A percentile compares a stretch with the other conserved stretches of the same genome.
Conservation (phyloP, 1,140 invertebrate species). For the Diorhabda sublineata region DNA sequence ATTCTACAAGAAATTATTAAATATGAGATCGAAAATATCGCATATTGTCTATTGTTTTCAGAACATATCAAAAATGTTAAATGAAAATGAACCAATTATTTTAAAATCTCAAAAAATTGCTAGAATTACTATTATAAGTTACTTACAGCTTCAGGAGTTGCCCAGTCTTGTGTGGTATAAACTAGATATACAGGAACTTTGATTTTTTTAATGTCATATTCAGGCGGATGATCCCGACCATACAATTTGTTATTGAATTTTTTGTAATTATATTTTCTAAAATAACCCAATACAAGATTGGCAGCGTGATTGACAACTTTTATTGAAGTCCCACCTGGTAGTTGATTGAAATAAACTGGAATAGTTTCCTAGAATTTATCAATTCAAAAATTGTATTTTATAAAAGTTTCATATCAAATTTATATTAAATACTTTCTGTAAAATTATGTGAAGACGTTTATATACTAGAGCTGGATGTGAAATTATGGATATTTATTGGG, state of each 20-base stretch:
- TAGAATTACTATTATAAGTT: not conserved
- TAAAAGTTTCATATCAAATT: too few species aligned
- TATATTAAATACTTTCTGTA: too few species aligned
- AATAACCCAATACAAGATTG: constrained; percentile 36
- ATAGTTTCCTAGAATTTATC: constrained; percentile 32
- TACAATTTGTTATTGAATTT: constrained; percentile 29
- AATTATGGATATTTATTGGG: too few species aligned
- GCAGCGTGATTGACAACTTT: constrained; percentile 40
- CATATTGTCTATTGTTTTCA: too few species aligned
- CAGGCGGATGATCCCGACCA: constrained; percentile 31
- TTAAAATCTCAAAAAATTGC: too few species aligned
- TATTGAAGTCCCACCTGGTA: constrained; percentile 40
- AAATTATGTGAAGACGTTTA: too few species aligned
- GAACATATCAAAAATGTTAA: too few species aligned
- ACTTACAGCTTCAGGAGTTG: constrained; percentile 36
- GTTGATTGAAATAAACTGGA: constrained; percentile 41
- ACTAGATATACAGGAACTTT: constrained; percentile 39
- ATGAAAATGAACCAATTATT: too few species aligned
- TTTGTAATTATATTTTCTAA: constrained; percentile 40
- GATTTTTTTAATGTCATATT: constrained; percentile 39
- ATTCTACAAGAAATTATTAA: too few species aligned
- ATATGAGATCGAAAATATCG: too few species aligned
- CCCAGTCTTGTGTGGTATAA: constrained; percentile 40
- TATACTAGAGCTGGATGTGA: too few species aligned
- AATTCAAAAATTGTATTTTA: too few species aligned